Conservation (phyloP, 2,888 invertebrate genomes). For the Sminthurinus aureus region DNA sequence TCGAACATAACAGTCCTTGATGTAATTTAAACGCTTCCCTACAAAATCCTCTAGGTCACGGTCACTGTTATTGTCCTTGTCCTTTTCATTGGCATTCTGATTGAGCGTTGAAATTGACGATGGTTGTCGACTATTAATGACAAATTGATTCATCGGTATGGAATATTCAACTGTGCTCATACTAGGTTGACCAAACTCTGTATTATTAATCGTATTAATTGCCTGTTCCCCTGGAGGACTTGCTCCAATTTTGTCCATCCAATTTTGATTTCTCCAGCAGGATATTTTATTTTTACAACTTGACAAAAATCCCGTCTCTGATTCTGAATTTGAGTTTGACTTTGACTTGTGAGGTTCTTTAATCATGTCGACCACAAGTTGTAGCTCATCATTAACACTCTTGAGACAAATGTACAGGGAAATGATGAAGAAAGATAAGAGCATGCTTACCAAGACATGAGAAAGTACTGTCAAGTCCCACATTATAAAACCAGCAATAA, state of each 20-base stretch:
- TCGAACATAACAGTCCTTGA: conserved; percentile 36
- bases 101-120: no score
- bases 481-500: conserved; percentile 4
- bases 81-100: not conserved
- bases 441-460: conserved; percentile 48
- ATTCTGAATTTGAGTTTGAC: no score
- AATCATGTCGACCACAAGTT: not conserved
- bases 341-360: not conserved
- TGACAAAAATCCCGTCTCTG: not conserved
- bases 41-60: conserved; percentile 3
- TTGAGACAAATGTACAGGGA: conserved; percentile 44
- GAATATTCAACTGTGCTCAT: not conserved
- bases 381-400: conserved; percentile 45
- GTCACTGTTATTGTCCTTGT: no score
- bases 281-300: not conserved
- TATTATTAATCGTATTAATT: not conserved
- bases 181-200: not conserved
- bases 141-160: not conserved
- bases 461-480: conserved; percentile 48
- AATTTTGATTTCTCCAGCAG: not conserved
- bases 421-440: conserved; percentile 46
- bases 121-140: not conserved
- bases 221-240: not conserved
- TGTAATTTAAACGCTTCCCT: conserved; percentile 22
- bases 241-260: not conserved